phyloP scores from a whole-genome alignment of 2,888 invertebrate species.

The Chironomus tentans region DNA sequence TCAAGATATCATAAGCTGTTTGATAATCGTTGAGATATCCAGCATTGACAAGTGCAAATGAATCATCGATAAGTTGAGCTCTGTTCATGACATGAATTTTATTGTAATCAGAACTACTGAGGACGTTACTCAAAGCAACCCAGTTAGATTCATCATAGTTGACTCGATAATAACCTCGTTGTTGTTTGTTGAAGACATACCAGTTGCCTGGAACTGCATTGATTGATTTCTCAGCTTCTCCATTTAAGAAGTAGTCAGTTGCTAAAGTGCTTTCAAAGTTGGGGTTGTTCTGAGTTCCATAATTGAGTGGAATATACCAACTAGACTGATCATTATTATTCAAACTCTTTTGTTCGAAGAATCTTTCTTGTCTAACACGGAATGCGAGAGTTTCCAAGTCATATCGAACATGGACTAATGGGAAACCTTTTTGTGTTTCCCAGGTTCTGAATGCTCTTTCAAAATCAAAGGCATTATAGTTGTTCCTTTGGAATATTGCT shows the following conservation, averaged over 20 bases:
- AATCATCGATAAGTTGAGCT: conserved; percentile 63
- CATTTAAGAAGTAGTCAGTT: background rate
- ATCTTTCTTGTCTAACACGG: background rate
- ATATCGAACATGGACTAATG: conserved; percentile 52
- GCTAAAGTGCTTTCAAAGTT: conserved; percentile 2
- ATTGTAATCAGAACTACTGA: conserved; percentile 15
- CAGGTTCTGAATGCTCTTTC: conserved; percentile 39
- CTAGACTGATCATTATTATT: background rate
- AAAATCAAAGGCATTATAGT: background rate
- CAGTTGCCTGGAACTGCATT: background rate
- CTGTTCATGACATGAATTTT: conserved; percentile 46
- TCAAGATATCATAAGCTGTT: conserved; percentile 42
- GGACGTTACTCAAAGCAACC: background rate
- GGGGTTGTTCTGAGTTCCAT: background rate
- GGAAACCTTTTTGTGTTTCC: conserved; percentile 67
- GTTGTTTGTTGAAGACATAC: conserved; percentile 26
- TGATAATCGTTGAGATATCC: conserved; percentile 43
- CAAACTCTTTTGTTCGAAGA: background rate
- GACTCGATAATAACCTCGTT: conserved; percentile 20
- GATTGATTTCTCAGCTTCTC: background rate
- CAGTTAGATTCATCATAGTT: conserved; percentile 21
- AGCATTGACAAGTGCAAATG: conserved; percentile 50
- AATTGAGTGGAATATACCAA: conserved; percentile 20
- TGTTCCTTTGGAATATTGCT: background rate
- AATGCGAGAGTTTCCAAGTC: conserved; percentile 35